Evolutionary conservation across 2,113 vertebrate species (phyloP), one percentile per base, ranked within the genome.

Genomic region (Carassius gibelio): DNA sequence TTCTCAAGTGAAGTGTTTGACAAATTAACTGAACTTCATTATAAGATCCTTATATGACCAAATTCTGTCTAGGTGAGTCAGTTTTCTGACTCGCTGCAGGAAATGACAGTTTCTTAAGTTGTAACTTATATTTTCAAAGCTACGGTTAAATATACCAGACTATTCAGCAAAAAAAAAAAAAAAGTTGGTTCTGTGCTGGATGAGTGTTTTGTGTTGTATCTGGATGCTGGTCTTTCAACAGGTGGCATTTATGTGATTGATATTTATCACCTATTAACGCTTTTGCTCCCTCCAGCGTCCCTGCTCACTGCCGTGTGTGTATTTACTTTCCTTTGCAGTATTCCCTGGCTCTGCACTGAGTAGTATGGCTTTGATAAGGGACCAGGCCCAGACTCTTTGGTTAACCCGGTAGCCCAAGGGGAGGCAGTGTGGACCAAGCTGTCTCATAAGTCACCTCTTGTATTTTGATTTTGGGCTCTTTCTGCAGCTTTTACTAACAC

Each of bases 271-370:
- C 15, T 59, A 42, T 86, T 86, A 64, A 75, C 66, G 48, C 61
- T 82, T 10, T 82, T 82, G 75, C 76, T 69, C 66, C 84, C 45
- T 71, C 17, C 84, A 57, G 83, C 52, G 55, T 85, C 68, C 81
- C 79, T 26, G 89, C 92, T 95, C 91, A 95, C 86, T 92, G 88
- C 89, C 92, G 75, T 94, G 89, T 97, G 94, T 95, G 91, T 91
- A 92, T 90, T 92, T 94, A 94, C 95, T 96, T 98, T 99, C 94
- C 97, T 96, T 98, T 97, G 94, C 97, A 99, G 97, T 96, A 98
- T 97, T 91, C 96, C 96, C 92, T 99, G 98, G 98, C 97, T 99
- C 95, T 99, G 97, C 97, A 98, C 97, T 95, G 97, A 99, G 94
- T 99, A 99, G 95, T 95, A 89, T 81, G 90, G 88, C 95, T 96